Base-by-base conservation (phyloP, 2,113 vertebrate species). In the Sardina pilchardus region DNA sequence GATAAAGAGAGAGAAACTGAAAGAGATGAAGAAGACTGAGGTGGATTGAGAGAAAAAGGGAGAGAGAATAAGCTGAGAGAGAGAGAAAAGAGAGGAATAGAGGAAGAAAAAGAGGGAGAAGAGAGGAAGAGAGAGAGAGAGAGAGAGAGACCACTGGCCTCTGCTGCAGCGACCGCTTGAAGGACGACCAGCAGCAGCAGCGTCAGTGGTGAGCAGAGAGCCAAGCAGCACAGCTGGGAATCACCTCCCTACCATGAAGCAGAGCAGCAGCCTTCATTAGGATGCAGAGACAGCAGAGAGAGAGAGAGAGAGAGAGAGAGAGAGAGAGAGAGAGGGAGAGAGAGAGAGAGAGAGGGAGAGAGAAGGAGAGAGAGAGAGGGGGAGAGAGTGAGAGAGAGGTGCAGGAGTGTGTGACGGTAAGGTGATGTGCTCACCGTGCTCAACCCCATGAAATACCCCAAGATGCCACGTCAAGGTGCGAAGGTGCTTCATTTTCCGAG, bases 201-300 rank as follows among this genome's bases (percentile, higher is more conserved):
- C n/a, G 30, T 30, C 63, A 71, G 71, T 36, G 34, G 71, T 78
- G 71, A 78, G 71, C 26, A 43, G 78, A 89, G 87, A 90, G 84
- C 92, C 91, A 88, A 48, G 88, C 89, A 87, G 90, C 94, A 93
- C 93, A 93, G 90, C 92, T 94, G 93, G 94, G 89, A 90, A 91
- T 89, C 88, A 88, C 89, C 85, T 89, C 75, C 89, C 90, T 86
- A 86, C 87, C 89, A 90, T 85, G 90, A 83, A 86, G 87, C 92
- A 81, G 26, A 91, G 87, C 81, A 83, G 85, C 26, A 14, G 34
- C 71, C 85, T 89, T 89, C 91, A 91, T 91, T 86, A 91, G 86
- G 90, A 88, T 88, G 86, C 59, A 90, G 75, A 85, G 82, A 82
- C 84, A 81, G 84, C 59, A 86, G 81, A 86, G 10, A 67, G 16